phyloP scores from a whole-genome alignment of 2,888 invertebrate species.

The Epsilonema sp. region DNA sequence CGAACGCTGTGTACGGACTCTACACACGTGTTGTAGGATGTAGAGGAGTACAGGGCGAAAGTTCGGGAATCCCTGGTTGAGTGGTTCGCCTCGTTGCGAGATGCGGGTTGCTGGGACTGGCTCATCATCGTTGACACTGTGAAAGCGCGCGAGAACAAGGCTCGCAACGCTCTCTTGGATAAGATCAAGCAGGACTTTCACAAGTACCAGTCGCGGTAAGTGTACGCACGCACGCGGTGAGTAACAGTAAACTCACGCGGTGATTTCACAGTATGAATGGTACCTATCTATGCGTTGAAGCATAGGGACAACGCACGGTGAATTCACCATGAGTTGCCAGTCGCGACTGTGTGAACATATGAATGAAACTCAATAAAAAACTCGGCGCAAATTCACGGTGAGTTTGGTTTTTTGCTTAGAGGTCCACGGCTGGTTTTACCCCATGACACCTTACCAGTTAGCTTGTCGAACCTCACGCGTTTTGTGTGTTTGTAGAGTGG shows the following conservation, averaged over 20 bases:
- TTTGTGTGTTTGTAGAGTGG: not conserved
- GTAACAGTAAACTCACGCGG: not conserved
- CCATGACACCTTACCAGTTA: too few relatives aligned
- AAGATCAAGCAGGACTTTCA: slow-evolving; percentile 20
- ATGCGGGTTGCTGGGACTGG: slow-evolving; percentile 14
- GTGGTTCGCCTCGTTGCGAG: slow-evolving; percentile 19
- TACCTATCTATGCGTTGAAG: too few relatives aligned
- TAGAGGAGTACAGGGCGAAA: slow-evolving; percentile 20
- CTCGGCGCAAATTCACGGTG: too few relatives aligned
- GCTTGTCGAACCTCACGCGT: too few relatives aligned
- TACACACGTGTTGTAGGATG: slow-evolving; percentile 14
- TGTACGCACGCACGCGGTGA: not conserved
- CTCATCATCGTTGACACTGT: slow-evolving; percentile 21
- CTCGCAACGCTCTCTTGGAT: slow-evolving; percentile 16
- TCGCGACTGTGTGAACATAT: too few relatives aligned
- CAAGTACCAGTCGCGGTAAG: slow-evolving; percentile 9
- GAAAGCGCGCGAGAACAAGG: slow-evolving; percentile 19
- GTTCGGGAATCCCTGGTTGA: slow-evolving; percentile 21
- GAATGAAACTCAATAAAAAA: too few relatives aligned
- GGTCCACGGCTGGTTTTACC: too few relatives aligned
- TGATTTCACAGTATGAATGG: not conserved
- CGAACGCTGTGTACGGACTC: too few relatives aligned
- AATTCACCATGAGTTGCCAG: too few relatives aligned
- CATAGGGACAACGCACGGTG: too few relatives aligned
- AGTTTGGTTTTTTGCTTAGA: too few relatives aligned